Base-by-base conservation (phyloP, 2,113 vertebrate genomes). In the Grantiella picta region DNA sequence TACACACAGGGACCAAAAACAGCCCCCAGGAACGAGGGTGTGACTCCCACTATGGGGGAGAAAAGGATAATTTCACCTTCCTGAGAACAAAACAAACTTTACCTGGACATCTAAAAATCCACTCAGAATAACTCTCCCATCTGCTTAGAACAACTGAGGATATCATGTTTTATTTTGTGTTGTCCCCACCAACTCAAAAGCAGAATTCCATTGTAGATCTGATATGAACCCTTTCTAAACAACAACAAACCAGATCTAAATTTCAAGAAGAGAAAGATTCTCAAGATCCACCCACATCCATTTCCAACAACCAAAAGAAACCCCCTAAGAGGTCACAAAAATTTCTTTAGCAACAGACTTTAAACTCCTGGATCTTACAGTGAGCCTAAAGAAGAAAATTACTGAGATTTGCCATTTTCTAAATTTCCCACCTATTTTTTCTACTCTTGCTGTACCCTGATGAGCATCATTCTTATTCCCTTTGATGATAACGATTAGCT, bases 11-110 rank as follows among this genome's bases (percentile, higher is more conserved):
- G 29, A 57, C 31, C 72, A 77, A 56, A n/a, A 20, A 9, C 16
- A 35, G 28, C n/a, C 9, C 52, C 22, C 23, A 16, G 35, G 22
- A 6, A 18, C 3, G 63, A 38, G 1, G 5, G 16, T 15, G 22
- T 4, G 6, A 1, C 23, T 69, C 11, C 9, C 14, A 8, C 16
- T 5, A 8, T 5, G 15, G 12, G 2, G 15, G 9, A 63, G 10
- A 53, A 25, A 12, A 15, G 19, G 10, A 9, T 6, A 0, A 38
- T 23, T 44, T 17, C 20, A 24, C 0, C 1, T 2, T 5, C 47
- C 31, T 5, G 27, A 81, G 38, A 53, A 11, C 42, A 52, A 54
- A 59, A 10, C 10, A 47, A 47, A 11, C 8, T 11, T 36, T 3
- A 42, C 31, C n/a, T 63, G 49, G 42, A 23, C 23, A 15, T 5